Percentiles rank a stretch among this genome's conserved stretches.
phyloP scores from a whole-genome alignment of 2,797 vertebrate genomes.

The Rhincodon typus region DNA sequence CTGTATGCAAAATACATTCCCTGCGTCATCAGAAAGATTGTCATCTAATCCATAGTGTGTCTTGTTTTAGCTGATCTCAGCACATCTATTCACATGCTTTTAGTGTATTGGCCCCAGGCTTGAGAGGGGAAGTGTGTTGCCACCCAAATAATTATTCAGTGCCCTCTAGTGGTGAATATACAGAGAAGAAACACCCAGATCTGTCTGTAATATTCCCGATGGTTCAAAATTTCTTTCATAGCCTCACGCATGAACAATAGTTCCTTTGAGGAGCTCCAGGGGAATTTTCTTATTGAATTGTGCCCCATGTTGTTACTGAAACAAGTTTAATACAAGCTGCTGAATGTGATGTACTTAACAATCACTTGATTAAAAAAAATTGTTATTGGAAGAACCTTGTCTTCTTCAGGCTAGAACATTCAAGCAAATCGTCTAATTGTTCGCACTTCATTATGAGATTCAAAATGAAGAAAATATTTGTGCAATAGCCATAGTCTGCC shows the following conservation, averaged over 20 bases:
- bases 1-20: not conserved
- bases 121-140: not conserved
- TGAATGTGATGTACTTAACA: not conserved
- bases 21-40: not conserved
- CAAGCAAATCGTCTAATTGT: not conserved
- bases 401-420: not conserved
- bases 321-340: too few species aligned
- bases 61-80: not conserved
- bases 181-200: not conserved
- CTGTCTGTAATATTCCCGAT: not conserved
- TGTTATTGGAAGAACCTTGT: not conserved
- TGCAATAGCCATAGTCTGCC: not conserved
- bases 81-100: too few species aligned
- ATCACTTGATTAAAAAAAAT: not conserved
- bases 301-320: not conserved
- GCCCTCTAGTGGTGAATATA: not conserved
- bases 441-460: not conserved
- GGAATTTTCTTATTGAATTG: not conserved
- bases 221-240: not conserved
- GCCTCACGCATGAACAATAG: not conserved
- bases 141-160: not conserved
- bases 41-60: not conserved
- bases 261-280: not conserved
- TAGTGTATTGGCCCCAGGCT: not conserved
- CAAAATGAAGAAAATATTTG: not conserved